These are phyloP conservation scores for Dromaius novaehollandiae DNA, from an alignment of 2,113 vertebrate genomes.

Conservation along the genomic window DNA sequence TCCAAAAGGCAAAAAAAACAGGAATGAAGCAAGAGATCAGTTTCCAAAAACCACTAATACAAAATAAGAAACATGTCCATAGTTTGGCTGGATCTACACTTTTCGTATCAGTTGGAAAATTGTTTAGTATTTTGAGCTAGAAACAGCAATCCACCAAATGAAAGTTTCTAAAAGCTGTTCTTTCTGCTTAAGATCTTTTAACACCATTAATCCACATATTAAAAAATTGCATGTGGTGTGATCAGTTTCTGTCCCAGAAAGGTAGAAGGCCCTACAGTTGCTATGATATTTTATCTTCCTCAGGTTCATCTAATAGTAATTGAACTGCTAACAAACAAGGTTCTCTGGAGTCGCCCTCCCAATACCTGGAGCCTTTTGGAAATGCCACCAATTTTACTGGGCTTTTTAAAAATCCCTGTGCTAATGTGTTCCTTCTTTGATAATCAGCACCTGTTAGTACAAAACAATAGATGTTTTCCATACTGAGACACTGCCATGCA, in stretches of 20 bases:
- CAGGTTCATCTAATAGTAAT: background rate
- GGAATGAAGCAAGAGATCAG: background rate
- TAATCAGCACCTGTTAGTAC: background rate
- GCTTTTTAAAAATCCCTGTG: background rate
- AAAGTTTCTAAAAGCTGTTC: background rate
- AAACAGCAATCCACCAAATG: background rate
- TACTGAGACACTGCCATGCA: too few species aligned
- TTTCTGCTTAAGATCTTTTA: background rate
- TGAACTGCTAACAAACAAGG: background rate
- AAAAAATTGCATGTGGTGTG: fast-evolving
- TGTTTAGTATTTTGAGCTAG: background rate
- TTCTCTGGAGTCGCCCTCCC: background rate
- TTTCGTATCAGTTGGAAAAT: background rate
- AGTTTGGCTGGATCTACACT: background rate
- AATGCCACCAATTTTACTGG: background rate
- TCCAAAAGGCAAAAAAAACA: background rate
- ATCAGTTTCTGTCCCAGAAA: background rate
- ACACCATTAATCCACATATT: background rate
- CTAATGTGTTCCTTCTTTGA: too few species aligned
- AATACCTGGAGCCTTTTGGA: background rate
- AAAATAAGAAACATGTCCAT: background rate
- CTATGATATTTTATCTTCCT: background rate
- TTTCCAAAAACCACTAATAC: background rate
- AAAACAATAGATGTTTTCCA: background rate
- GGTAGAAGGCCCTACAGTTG: background rate